These are phyloP conservation scores for Platycnemis pennipes DNA, from an alignment of 2,888 invertebrate species.

Conservation along the genomic window DNA sequence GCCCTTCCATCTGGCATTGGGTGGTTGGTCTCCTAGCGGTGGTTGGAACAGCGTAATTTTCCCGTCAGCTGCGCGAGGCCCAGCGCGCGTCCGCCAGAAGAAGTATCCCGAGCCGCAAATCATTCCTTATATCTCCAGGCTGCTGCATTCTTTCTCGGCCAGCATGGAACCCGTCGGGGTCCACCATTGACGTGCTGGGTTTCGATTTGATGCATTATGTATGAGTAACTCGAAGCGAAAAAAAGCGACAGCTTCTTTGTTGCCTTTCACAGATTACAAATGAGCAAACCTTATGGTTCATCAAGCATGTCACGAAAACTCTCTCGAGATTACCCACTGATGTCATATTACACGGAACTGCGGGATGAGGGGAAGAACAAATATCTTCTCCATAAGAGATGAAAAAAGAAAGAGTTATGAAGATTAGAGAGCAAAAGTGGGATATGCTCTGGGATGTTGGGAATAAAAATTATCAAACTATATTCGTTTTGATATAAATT, in stretches of 20 bases:
- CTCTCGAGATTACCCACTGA: background rate
- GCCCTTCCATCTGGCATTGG: background rate
- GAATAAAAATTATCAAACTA: too few species aligned
- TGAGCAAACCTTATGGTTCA: constrained; percentile 1
- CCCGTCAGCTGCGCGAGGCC: background rate
- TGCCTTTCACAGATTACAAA: background rate
- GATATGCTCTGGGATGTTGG: background rate
- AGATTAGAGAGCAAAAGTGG: background rate
- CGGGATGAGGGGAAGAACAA: background rate
- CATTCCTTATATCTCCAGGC: background rate
- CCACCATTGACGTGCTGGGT: background rate
- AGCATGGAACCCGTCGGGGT: background rate
- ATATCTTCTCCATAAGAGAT: background rate
- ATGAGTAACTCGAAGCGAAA: constrained; percentile 3
- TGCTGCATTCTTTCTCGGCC: background rate
- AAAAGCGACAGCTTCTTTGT: background rate
- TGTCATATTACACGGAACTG: background rate
- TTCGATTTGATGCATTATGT: constrained; percentile 8
- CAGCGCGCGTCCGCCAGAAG: background rate
- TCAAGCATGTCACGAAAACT: background rate
- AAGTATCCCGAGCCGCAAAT: background rate
- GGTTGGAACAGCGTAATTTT: background rate
- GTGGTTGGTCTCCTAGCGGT: background rate
- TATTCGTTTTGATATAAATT: too few species aligned
- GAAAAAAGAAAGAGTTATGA: too few species aligned